phyloP scores from a whole-genome alignment of 2,888 invertebrate genomes.

The Thalpophila matura region DNA sequence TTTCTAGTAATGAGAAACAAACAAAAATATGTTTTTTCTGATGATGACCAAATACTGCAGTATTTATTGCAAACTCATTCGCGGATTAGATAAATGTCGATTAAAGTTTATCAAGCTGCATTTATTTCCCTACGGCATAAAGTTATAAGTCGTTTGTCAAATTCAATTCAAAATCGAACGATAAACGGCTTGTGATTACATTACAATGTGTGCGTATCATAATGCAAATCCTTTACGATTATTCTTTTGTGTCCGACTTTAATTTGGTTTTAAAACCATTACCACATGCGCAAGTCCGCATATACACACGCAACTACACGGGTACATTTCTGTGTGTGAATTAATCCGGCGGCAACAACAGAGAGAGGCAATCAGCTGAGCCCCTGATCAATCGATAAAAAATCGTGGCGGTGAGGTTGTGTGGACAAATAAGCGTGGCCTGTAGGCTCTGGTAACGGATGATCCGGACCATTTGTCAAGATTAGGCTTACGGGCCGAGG shows the following conservation, averaged over 20 bases:
- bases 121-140: constrained; percentile 55
- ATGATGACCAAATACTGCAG: background rate
- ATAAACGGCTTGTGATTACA: constrained; percentile 59
- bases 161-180: constrained; percentile 58
- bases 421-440: constrained; percentile 82
- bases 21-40: too few species aligned
- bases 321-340: constrained; percentile 56
- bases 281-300: constrained; percentile 33
- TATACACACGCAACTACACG: constrained; percentile 15
- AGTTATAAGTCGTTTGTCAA: constrained; percentile 56
- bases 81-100: constrained; percentile 8
- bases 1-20: too few species aligned
- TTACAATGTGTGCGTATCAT: constrained; percentile 73
- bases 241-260: constrained; percentile 81
- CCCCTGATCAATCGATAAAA: constrained; percentile 89
- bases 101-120: constrained; percentile 20
- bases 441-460: constrained; percentile 78
- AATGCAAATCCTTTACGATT: constrained; percentile 83
- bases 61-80: constrained; percentile 1
- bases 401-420: constrained; percentile 82
- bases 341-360: constrained; percentile 89
- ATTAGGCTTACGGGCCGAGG: constrained; percentile 81
- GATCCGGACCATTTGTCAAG: constrained; percentile 89
- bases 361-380: constrained; percentile 89
- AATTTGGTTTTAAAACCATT: constrained; percentile 72